Base-by-base conservation (phyloP, 2,113 vertebrate species). In the Lagopus muta region DNA sequence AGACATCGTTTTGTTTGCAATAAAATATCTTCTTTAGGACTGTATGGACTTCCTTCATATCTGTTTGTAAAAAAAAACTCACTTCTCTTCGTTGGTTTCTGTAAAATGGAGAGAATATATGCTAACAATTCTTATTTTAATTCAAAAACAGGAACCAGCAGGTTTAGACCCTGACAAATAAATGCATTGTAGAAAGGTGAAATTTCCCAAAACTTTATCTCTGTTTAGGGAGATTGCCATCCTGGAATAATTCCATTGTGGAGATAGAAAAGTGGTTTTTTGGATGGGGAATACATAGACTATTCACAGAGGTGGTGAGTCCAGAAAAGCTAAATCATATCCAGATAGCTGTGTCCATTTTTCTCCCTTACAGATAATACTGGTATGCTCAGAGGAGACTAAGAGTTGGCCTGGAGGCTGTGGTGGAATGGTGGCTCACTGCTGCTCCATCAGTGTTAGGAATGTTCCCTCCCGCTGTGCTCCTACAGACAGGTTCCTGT, bases 201-300 rank as follows among this genome's bases (percentile, higher is more conserved):
- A 80, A 80, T 88, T 96, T 93, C 89, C 79, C 75, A 13, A 94
- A 95, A 74, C 32, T 47, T 88, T 91, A 13, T 50, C 60, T 93
- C 80, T 19, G 9, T 48, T 64, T 80, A 60, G 54, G 71, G 71
- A 96, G 94, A 94, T 93, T 79, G 87, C 67, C 87, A 16, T 96
- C 89, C 84, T 96, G 92, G 91, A 94, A 85, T 92, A 92, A 89
- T 91, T 95, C 84, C 82, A 90, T 66, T 92, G 84, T 91, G 93
- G 71, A 62, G 87, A 85, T 87, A 92, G 67, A 75, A 90, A 90
- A 94, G 91, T 95, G 78, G 0, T 55, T 93, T 92, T 96, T 85
- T 95, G 92, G 89, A 95, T 82, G 62, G 71, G 38, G 71, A 34
- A 60, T 89, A 36, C 82, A 73, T 22, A 76, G 43, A 94, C 13